Base-by-base conservation (phyloP, 2,797 vertebrate species). In the Falco biarmicus region DNA sequence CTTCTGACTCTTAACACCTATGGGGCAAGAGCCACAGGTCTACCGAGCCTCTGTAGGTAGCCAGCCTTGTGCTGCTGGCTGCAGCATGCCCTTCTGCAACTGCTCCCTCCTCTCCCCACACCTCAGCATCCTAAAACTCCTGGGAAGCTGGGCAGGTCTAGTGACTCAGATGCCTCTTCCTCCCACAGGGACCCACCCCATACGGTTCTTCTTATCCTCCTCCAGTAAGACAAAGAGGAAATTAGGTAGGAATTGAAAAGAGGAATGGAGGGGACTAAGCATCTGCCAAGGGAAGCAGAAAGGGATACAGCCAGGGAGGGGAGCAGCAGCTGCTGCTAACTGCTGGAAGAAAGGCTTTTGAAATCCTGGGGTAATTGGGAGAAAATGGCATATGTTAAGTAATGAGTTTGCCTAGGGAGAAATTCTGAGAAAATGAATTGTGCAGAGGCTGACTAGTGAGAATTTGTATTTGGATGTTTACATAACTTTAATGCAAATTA, bases 141-240 rank as follows among this genome's bases (percentile, higher is more conserved):
- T 71, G 4, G 0, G 21, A 90, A 21, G 21, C 8, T 59, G 53
- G 11, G 32, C 65, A 59, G 19, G 11, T 59, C 31, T 29, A 66
- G 5, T 26, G 17, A 66, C 34, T 84, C 22, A 39, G 12, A 69
- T 14, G 39, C 0, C 4, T 2, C 15, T 60, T 82, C 41, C 24
- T 79, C 34, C 3, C 4, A 15, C 0, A 2, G 7, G 2, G 13
- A 19, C 32, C 25, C 39, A 71, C 1, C 11, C 10, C 14, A 70
- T 22, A 47, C 0, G 1, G 22, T 34, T 56, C 0, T 54, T 82
- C 60, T 69, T 53, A 34, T 22, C 9, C 5, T 90, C 9, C n/a
- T 84, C n/a, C 66, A 66, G 15, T 32, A 66, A 65, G 26, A 56
- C 61, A 51, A 83, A 48, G 39, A 85, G 29, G 48, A 89, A 59